Evolutionary conservation across 2,797 vertebrate genomes (phyloP).

Genomic region (Macroramphosus scolopax): DNA sequence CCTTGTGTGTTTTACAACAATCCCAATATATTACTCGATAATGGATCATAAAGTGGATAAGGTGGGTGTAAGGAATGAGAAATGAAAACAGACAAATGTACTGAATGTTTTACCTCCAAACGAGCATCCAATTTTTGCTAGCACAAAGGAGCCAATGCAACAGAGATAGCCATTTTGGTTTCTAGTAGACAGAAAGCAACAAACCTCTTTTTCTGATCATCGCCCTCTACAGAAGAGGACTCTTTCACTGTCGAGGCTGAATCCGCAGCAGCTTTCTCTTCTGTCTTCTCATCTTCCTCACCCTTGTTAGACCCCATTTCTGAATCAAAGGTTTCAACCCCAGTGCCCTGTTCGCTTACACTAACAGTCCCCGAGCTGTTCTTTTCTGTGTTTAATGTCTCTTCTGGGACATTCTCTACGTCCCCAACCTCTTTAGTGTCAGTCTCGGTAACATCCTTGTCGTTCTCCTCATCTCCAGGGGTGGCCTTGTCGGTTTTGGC

Average conservation of each 20-base stretch:
- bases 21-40: constrained; percentile 59
- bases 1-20: constrained; percentile 42
- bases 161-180: constrained; percentile 92
- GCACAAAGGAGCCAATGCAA: constrained; percentile 88
- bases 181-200: constrained; percentile 99
- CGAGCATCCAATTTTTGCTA: constrained; percentile 80
- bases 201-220: constrained; percentile 99
- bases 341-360: constrained; percentile 78
- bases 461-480: constrained; percentile 81
- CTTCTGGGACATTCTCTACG: constrained; percentile 75
- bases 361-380: constrained; percentile 86
- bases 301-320: constrained; percentile 84
- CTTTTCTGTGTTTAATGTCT: constrained; percentile 77
- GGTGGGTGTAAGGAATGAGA: constrained; percentile 58
- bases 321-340: constrained; percentile 82
- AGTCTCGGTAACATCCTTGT: constrained; percentile 82
- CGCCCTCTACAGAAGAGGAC: constrained; percentile 97
- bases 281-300: constrained; percentile 87
- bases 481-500: constrained; percentile 79
- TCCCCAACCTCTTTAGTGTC: constrained; percentile 80
- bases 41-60: constrained; percentile 68
- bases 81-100: constrained; percentile 77
- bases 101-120: constrained; percentile 80
- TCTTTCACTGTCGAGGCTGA: constrained; percentile 90
- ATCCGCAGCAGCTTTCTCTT: constrained; percentile 89